Evolutionary conservation across 2,888 invertebrate species (phyloP), one percentile per base, ranked within the genome.

Genomic region (Caenorhabditis uteleia): DNA sequence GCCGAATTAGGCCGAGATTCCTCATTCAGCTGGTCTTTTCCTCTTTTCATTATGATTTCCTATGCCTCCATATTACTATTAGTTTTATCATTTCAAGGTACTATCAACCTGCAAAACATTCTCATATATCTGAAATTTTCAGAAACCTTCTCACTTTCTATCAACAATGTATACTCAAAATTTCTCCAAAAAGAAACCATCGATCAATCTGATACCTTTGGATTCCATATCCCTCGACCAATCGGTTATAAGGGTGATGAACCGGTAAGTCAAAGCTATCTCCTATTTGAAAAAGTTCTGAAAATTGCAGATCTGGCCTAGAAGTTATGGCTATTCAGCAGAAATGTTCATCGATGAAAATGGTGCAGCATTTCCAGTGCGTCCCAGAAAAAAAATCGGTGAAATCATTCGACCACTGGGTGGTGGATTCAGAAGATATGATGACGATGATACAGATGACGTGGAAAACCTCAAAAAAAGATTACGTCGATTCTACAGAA

Each of bases 331-430:
- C 1, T 61, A 61, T 12, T 71, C 73, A 3, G 70, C 71, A 10
- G 68, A 72, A 39, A 59, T 75, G 47, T 65, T 68, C 48, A 74
- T 75, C 38, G 75, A 75, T 44, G 75, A 75, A 46, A 75, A 75
- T 50, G 75, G 75, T 29, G 73, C 68, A 8, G 73, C 74, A 2
- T 75, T 55, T 43, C 70, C 70, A 31, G 54, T 75, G 0, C 39
- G 48, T 20, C 64, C 64, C 6, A 36, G 64, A 7, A 54, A 57
- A 14, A 64, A 53, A 27, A 31, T 64, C 3, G 44, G 53, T 23
- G 48, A 40, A 21, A 53, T 62, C 5, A 47, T 47, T 34, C 39
- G 48, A 6, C 62, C 61, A 7, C 34, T 49, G 1, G n/a, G n/a
- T n/a, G n/a, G n/a, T n/a, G n/a, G 49, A 60, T 39, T 31, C 34